phyloP scores from a whole-genome alignment of 2,113 vertebrate genomes.

The Thunnus thynnus region DNA sequence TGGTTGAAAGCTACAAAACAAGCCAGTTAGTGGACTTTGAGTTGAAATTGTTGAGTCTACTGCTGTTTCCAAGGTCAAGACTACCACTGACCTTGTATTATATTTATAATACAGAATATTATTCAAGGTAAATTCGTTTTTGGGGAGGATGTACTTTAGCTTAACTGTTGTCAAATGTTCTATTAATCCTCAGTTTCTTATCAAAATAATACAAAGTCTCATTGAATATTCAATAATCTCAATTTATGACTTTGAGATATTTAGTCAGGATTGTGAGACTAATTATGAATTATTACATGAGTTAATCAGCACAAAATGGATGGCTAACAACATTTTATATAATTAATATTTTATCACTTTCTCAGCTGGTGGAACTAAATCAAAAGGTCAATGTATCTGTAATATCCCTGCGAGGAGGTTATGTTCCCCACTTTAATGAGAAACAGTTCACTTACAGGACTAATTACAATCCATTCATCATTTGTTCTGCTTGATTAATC shows the following conservation, averaged over 20 bases:
- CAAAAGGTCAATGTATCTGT: constrained; percentile 42
- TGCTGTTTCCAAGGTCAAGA: no score
- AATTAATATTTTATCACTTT: not conserved
- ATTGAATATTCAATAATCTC: not conserved
- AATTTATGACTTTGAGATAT: constrained; percentile 13
- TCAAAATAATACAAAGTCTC: not conserved
- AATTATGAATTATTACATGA: constrained; percentile 29
- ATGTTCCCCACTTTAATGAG: constrained; percentile 43
- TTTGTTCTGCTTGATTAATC: constrained; percentile 54
- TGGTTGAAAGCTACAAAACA: no score
- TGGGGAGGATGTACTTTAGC: not conserved
- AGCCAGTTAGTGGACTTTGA: no score
- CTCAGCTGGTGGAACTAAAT: constrained; percentile 37
- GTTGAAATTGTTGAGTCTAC: no score
- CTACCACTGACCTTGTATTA: no score
- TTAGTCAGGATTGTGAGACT: not conserved
- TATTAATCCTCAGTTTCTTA: not conserved
- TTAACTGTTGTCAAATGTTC: not conserved
- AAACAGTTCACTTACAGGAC: constrained; percentile 36
- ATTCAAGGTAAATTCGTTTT: no score
- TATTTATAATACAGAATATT: no score
- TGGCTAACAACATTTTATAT: constrained; percentile 10
- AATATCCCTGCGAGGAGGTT: constrained; percentile 18
- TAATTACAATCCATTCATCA: constrained; percentile 45
- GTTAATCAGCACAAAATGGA: constrained; percentile 42